Percentiles rank a stretch among this genome's conserved stretches.
Conservation (phyloP, 2,888 invertebrate species). For the Xestia xanthographa region DNA sequence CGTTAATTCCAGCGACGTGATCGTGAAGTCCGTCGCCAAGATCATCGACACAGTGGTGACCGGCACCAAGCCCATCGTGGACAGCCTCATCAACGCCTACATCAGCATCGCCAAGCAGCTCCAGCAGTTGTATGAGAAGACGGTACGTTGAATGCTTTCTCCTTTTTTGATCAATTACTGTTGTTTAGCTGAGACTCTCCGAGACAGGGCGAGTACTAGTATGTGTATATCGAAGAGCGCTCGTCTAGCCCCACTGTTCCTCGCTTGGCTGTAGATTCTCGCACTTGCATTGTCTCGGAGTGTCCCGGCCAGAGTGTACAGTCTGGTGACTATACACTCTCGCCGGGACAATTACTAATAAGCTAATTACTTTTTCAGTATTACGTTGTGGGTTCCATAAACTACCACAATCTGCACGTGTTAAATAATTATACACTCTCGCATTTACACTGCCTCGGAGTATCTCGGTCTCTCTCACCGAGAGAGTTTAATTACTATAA, state of each 20-base stretch:
- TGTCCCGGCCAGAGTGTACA: neutral
- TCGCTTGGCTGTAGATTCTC: neutral
- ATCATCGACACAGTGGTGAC: constrained; percentile 78
- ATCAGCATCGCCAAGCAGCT: constrained; percentile 75
- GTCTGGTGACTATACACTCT: too few species aligned
- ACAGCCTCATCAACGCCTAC: constrained; percentile 72
- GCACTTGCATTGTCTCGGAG: neutral
- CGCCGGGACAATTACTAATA: too few species aligned
- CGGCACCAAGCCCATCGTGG: constrained; percentile 79
- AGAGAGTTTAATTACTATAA: too few species aligned
- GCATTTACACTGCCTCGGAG: too few species aligned
- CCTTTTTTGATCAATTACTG: neutral
- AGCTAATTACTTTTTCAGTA: too few species aligned
- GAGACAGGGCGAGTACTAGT: neutral
- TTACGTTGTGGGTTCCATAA: too few species aligned
- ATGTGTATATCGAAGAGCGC: too few species aligned
- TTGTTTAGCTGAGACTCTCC: neutral
- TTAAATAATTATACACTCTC: too few species aligned
- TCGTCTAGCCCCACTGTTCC: neutral
- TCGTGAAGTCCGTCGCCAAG: constrained; percentile 79
- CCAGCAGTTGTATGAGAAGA: constrained; percentile 78
- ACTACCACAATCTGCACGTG: too few species aligned
- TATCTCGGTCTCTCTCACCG: too few species aligned
- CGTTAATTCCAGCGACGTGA: constrained; percentile 71
- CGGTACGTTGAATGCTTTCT: constrained; percentile 68